A percentile compares a stretch with the other conserved stretches of the same genome.
These are phyloP conservation scores for Andricus curvator DNA, from an alignment of 2,888 invertebrate genomes.

Conservation along the genomic window DNA sequence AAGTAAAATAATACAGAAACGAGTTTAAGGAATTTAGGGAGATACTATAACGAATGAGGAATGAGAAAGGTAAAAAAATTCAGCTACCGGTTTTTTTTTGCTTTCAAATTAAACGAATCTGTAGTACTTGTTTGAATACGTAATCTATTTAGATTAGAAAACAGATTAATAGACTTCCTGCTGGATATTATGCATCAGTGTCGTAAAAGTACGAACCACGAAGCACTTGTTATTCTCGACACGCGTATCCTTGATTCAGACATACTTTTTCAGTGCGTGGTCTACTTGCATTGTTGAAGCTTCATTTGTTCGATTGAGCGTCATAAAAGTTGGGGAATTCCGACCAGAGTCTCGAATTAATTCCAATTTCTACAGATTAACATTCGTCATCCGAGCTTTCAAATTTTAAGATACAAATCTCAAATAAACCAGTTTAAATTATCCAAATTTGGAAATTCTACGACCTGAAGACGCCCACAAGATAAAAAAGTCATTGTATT, in stretches of 20 bases:
- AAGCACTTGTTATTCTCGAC: constrained; percentile 22
- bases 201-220: constrained; percentile 25
- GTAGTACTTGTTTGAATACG: constrained; percentile 20
- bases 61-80: constrained; percentile 8
- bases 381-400: background rate
- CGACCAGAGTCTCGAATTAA: background rate
- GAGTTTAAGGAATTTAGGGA: no score
- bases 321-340: background rate
- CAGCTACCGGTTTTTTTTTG: background rate
- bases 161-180: constrained; percentile 26
- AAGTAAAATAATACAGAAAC: no score
- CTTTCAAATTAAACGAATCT: constrained; percentile 15
- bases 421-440: background rate
- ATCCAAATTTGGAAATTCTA: background rate
- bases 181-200: constrained; percentile 33
- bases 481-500: no score
- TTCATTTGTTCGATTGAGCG: background rate
- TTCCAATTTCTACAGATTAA: background rate
- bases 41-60: no score
- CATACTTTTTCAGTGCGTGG: constrained; percentile 20
- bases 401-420: background rate
- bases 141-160: constrained; percentile 32
- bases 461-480: background rate
- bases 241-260: constrained; percentile 22
- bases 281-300: constrained; percentile 29